phyloP scores from a whole-genome alignment of 1,140 invertebrate species.

The Diachasmimorpha longicaudata region DNA sequence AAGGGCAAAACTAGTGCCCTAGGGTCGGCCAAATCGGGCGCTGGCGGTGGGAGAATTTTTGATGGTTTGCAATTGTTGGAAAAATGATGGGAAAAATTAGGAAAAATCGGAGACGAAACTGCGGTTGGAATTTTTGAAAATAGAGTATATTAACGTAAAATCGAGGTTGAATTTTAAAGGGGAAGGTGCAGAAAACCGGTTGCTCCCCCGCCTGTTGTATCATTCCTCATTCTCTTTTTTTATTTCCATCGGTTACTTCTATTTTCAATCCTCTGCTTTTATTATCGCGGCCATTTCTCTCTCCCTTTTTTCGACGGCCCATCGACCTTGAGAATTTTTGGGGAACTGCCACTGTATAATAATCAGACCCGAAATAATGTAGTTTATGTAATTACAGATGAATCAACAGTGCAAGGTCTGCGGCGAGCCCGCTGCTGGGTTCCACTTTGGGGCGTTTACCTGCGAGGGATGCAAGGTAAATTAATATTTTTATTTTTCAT shows the following conservation, averaged over 20 bases:
- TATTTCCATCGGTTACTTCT: not conserved
- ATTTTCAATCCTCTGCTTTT: conserved; percentile 8
- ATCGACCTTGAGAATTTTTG: conserved; percentile 14
- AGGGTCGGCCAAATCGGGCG: too few species aligned
- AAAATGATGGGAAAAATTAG: too few species aligned
- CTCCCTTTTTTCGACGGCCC: not conserved
- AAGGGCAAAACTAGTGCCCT: too few species aligned
- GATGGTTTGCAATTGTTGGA: conserved; percentile 1
- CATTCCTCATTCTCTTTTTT: not conserved
- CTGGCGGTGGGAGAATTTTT: conserved; percentile 16
- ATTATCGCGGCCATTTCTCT: not conserved
- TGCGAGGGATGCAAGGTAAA: conserved; percentile 90
- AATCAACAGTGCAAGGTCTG: conserved; percentile 85
- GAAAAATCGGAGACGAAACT: too few species aligned
- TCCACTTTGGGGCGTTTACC: conserved; percentile 89
- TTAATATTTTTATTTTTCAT: not conserved
- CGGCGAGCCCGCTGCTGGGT: conserved; percentile 84
- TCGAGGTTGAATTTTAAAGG: not conserved
- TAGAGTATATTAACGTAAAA: not conserved
- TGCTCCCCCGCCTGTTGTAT: conserved; percentile 20
- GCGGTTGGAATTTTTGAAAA: too few species aligned
- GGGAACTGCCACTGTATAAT: conserved; percentile 20
- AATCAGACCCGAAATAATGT: conserved; percentile 35
- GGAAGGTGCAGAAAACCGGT: conserved; percentile 35
- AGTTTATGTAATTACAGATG: conserved; percentile 69